Evolutionary conservation across 30 jellyfish, hydroid and myxozoan genomes (phyloP).

Genomic region (Hydra vulgaris): DNA sequence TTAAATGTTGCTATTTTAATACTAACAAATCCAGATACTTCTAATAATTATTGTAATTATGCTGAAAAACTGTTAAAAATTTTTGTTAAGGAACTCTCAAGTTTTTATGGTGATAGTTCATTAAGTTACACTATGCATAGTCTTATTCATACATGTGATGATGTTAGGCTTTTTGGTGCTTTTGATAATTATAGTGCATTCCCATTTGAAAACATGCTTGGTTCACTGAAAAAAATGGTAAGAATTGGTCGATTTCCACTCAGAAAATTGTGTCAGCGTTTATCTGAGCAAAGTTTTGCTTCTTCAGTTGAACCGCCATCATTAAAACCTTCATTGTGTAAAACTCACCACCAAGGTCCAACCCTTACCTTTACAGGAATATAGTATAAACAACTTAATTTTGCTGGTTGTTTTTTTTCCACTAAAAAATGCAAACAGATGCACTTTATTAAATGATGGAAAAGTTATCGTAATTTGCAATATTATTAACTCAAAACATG

Average conservation of each 20-base stretch:
- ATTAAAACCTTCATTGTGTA: neutral
- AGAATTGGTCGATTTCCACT: neutral
- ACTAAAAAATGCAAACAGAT: neutral
- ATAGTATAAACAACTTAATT: neutral
- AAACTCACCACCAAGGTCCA: neutral
- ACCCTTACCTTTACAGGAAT: neutral
- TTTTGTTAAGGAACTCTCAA: neutral
- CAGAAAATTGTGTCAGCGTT: neutral
- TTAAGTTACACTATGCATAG: neutral
- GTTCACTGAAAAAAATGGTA: neutral
- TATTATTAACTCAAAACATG: neutral
- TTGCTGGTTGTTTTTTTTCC: neutral
- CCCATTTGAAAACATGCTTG: neutral
- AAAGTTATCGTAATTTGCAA: neutral
- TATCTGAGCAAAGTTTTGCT: neutral
- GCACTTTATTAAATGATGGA: neutral
- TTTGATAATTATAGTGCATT: neutral
- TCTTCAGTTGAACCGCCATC: neutral
- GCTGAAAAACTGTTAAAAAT: neutral
- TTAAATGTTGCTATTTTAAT: neutral
- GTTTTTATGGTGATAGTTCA: neutral
- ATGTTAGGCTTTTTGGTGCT: neutral
- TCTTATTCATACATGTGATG: neutral
- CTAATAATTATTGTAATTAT: neutral
- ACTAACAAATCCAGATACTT: neutral